A percentile compares a stretch with the other conserved stretches of the same genome.
Evolutionary conservation across 2,888 invertebrate species (phyloP).

Genomic region (Salticus scenicus): DNA sequence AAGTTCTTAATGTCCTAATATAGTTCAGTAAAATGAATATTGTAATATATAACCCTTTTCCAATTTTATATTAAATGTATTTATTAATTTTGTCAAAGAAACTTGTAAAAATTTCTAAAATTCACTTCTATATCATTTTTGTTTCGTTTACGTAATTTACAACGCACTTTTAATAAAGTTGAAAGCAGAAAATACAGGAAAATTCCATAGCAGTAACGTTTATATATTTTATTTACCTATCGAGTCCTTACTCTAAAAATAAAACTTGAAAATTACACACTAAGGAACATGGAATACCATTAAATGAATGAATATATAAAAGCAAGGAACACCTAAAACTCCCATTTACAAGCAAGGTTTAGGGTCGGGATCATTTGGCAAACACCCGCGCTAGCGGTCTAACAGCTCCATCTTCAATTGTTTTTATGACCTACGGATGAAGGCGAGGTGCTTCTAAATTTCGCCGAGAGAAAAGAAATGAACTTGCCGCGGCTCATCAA

Average conservation of each 20-base stretch:
- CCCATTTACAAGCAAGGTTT: constrained; percentile 23
- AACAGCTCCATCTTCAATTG: constrained; percentile 47
- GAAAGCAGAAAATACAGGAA: no score
- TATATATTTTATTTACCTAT: not conserved
- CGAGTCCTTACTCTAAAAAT: constrained; percentile 32
- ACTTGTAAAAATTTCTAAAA: no score
- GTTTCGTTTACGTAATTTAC: no score
- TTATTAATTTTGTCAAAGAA: no score
- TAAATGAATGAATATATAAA: constrained; percentile 35
- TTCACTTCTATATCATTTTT: no score
- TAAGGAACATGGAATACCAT: constrained; percentile 59
- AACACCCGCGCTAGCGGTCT: constrained; percentile 43
- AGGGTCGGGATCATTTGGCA: constrained; percentile 53
- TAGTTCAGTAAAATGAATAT: no score
- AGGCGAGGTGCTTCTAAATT: constrained; percentile 42
- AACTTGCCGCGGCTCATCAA: constrained; percentile 60
- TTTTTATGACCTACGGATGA: constrained; percentile 56
- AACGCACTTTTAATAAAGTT: no score
- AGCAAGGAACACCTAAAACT: constrained; percentile 38
- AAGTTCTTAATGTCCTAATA: no score
- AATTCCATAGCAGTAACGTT: no score
- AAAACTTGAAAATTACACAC: constrained; percentile 66
- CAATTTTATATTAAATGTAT: no score
- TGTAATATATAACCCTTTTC: no score
- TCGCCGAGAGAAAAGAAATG: constrained; percentile 58